phyloP scores from a whole-genome alignment of 1,140 invertebrate species.

The Aphelinus certus region DNA sequence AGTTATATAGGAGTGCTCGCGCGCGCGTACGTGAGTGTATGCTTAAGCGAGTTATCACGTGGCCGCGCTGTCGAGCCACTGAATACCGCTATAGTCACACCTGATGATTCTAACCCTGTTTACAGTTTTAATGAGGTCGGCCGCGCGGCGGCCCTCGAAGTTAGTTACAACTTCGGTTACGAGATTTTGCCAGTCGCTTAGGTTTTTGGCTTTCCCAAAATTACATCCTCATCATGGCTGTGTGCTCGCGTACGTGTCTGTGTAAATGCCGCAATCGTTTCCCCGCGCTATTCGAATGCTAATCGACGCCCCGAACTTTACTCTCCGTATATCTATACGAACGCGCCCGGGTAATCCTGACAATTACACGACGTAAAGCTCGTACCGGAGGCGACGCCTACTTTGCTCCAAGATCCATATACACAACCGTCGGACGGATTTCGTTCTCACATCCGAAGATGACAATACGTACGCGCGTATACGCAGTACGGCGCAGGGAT shows the following conservation, averaged over 20 bases:
- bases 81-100: not conserved
- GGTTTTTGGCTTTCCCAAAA: slow-evolving; percentile 10
- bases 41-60: not conserved
- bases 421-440: not conserved
- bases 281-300: too few relatives aligned
- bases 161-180: slow-evolving; percentile 20
- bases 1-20: too few relatives aligned
- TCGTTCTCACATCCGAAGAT: slow-evolving; percentile 16
- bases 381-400: too few relatives aligned
- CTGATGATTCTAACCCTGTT: slow-evolving; percentile 27
- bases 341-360: too few relatives aligned
- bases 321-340: too few relatives aligned
- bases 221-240: not conserved
- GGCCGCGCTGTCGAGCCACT: not conserved
- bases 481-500: too few relatives aligned
- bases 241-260: too few relatives aligned
- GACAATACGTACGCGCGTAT: not conserved
- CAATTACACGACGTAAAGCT: too few relatives aligned
- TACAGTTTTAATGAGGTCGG: slow-evolving; percentile 20
- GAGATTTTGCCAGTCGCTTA: not conserved
- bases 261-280: too few relatives aligned
- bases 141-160: not conserved
- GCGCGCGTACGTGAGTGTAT: too few relatives aligned
- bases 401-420: too few relatives aligned
- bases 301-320: too few relatives aligned